A percentile compares a stretch with the other conserved stretches of the same genome.
phyloP scores from a whole-genome alignment of 2,888 invertebrate species.

The Patella pellucida region DNA sequence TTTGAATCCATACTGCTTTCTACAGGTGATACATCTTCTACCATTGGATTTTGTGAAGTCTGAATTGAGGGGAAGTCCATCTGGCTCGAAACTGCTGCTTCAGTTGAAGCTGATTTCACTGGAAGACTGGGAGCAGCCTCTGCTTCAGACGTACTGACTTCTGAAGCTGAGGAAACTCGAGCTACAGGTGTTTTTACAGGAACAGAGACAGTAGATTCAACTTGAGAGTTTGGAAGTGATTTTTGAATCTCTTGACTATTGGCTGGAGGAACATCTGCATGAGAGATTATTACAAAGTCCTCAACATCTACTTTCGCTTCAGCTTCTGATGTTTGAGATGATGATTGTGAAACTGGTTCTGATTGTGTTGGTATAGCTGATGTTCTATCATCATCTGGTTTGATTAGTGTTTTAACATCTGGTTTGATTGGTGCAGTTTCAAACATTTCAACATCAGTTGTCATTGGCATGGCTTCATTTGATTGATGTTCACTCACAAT shows the following conservation, averaged over 20 bases:
- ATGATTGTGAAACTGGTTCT: neutral
- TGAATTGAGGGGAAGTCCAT: neutral
- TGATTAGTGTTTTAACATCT: neutral
- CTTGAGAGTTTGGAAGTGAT: conserved; percentile 41
- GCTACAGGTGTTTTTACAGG: neutral
- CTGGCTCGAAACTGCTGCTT: neutral
- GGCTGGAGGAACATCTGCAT: conserved; percentile 53
- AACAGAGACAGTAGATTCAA: neutral
- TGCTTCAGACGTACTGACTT: neutral
- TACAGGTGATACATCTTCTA: neutral
- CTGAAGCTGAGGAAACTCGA: conserved; percentile 14
- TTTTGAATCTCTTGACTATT: conserved; percentile 52
- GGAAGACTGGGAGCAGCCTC: neutral
- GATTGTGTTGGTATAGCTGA: conserved; percentile 5
- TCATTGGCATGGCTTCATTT: neutral
- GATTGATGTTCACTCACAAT: neutral
- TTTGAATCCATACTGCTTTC: neutral
- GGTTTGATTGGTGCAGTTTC: conserved; percentile 29
- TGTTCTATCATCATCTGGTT: conserved; percentile 12
- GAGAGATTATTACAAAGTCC: conserved; percentile 59
- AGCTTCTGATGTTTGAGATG: conserved; percentile 16
- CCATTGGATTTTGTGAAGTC: neutral
- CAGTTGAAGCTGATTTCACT: conserved; percentile 4
- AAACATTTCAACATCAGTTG: conserved; percentile 23
- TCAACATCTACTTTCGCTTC: conserved; percentile 31